Percentiles rank a stretch among this genome's conserved stretches.
Conservation (phyloP, 2,888 invertebrate genomes). For the Lasioglossum zephyrum region DNA sequence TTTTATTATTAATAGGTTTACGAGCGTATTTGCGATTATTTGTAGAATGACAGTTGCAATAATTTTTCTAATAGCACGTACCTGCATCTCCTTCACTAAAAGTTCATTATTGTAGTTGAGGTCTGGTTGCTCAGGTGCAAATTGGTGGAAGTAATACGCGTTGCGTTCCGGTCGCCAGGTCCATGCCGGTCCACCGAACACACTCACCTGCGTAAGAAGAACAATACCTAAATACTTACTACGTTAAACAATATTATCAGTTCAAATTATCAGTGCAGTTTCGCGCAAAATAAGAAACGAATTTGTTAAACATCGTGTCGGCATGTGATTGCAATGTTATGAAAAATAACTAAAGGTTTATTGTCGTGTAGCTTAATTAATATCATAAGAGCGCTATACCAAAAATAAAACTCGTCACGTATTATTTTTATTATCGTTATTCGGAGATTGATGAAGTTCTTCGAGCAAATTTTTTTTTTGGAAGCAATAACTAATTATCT, state of each 20-base stretch:
- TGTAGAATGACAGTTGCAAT: background rate
- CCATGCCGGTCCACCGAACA: conserved; percentile 86
- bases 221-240: background rate
- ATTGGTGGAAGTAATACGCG: conserved; percentile 86
- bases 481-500: background rate
- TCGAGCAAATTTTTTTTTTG: background rate
- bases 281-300: too few relatives aligned
- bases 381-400: too few relatives aligned
- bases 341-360: background rate
- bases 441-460: background rate
- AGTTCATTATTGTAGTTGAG: conserved; percentile 85
- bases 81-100: conserved; percentile 81
- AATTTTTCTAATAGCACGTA: conserved; percentile 55
- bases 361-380: background rate
- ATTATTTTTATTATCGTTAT: too few relatives aligned
- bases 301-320: too few relatives aligned
- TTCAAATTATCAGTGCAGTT: too few relatives aligned
- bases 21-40: background rate
- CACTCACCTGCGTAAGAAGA: conserved; percentile 75
- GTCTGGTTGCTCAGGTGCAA: conserved; percentile 86
- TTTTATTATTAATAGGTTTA: too few relatives aligned
- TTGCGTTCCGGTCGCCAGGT: conserved; percentile 82
- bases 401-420: too few relatives aligned
- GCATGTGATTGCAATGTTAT: too few relatives aligned
- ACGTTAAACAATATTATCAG: background rate